Percentiles rank a stretch among this genome's conserved stretches.
Conservation (phyloP, 2,888 invertebrate species). For the Aplocera efformata region DNA sequence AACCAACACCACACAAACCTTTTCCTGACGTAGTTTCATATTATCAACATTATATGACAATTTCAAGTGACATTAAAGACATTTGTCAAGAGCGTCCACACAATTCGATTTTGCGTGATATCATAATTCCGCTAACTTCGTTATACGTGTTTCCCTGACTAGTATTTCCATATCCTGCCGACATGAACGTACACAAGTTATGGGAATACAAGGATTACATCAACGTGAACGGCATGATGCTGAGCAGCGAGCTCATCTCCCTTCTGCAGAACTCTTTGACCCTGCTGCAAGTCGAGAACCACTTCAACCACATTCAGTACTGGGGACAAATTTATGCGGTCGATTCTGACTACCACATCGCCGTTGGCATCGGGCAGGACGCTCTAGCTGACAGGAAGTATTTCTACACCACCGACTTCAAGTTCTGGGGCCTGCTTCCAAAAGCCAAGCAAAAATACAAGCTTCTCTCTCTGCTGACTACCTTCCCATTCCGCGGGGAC, state of each 20-base stretch:
- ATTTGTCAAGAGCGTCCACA: too few relatives aligned
- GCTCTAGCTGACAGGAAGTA: conserved; percentile 86
- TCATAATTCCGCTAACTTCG: too few relatives aligned
- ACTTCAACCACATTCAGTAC: conserved; percentile 89
- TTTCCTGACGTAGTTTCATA: too few relatives aligned
- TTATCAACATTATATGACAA: too few relatives aligned
- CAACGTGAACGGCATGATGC: conserved; percentile 83
- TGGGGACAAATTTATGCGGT: conserved; percentile 92
- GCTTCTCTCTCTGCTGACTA: conserved; percentile 58
- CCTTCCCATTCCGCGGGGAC: conserved; percentile 75
- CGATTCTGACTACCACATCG: conserved; percentile 90
- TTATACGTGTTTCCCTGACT: too few relatives aligned
- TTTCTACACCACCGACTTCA: conserved; percentile 88
- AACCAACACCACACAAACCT: too few relatives aligned
- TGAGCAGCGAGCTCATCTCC: conserved; percentile 86
- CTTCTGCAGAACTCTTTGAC: conserved; percentile 88
- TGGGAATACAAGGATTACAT: conserved; percentile 71
- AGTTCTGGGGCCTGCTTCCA: conserved; percentile 82
- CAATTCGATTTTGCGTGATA: too few relatives aligned
- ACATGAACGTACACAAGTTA: conserved; percentile 68
- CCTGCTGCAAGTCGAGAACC: conserved; percentile 90
- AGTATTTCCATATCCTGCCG: conserved; percentile 1
- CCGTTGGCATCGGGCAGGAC: conserved; percentile 89
- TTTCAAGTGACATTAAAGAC: too few relatives aligned
- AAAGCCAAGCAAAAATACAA: conserved; percentile 70